phyloP scores from a whole-genome alignment of 2,113 vertebrate genomes.

The Microtus pennsylvanicus region DNA sequence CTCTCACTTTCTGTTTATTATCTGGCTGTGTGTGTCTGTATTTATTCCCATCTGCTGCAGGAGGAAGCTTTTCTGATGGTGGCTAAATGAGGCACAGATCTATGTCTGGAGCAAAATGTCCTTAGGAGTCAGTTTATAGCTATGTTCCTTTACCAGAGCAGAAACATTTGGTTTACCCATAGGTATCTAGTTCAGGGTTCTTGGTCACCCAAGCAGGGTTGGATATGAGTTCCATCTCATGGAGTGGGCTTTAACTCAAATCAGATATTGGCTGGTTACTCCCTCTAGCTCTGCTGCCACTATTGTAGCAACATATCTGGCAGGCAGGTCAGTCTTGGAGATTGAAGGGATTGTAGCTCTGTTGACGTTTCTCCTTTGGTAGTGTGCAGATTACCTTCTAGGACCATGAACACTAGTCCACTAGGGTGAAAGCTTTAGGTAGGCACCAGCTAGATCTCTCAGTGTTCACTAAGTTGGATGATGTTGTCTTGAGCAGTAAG shows the following conservation, averaged over 20 bases:
- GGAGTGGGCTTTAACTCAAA: not conserved
- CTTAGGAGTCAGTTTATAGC: not conserved
- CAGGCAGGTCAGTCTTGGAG: not conserved
- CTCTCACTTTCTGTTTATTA: not conserved
- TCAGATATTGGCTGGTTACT: not conserved
- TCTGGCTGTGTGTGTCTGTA: not conserved
- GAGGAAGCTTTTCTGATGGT: not conserved
- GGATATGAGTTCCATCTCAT: not conserved
- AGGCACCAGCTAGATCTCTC: not conserved
- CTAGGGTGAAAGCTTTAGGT: not conserved
- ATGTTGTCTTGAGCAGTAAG: not conserved
- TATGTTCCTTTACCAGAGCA: not conserved
- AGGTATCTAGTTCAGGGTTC: not conserved
- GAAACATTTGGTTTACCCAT: not conserved
- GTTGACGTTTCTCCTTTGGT: not conserved
- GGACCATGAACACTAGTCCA: too few relatives aligned
- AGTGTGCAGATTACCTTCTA: not conserved
- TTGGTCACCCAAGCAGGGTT: not conserved
- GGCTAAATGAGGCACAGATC: not conserved
- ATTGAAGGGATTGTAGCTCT: not conserved
- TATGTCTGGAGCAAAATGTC: not conserved
- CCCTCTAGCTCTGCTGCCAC: not conserved
- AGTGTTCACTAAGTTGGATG: not conserved
- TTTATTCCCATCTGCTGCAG: not conserved
- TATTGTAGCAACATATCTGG: not conserved